Evolutionary conservation across 1,140 invertebrate genomes (phyloP).

Genomic region (Melanaphis sacchari): DNA sequence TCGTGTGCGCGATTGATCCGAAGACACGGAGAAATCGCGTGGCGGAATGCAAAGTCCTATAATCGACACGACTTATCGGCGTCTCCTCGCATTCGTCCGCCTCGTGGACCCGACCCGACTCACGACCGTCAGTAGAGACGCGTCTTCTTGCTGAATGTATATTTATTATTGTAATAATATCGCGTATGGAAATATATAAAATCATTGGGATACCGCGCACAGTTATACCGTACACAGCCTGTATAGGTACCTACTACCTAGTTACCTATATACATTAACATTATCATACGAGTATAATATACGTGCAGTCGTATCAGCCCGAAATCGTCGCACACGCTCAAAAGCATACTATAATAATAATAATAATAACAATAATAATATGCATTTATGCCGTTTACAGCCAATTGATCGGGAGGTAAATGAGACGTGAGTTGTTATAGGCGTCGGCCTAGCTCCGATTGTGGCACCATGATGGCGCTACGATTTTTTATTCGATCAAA

Average conservation of each 20-base stretch:
- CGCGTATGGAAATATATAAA: background rate
- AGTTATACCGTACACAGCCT: too few relatives aligned
- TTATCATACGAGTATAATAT: background rate
- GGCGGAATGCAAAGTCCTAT: slow-evolving; percentile 32
- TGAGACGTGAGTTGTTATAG: too few relatives aligned
- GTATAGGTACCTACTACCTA: too few relatives aligned
- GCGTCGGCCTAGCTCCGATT: too few relatives aligned
- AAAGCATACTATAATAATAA: background rate
- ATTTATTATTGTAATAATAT: background rate
- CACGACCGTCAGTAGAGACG: background rate
- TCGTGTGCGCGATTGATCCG: slow-evolving; percentile 51
- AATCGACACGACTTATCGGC: background rate
- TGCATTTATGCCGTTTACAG: too few relatives aligned
- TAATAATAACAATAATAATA: background rate
- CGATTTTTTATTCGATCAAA: too few relatives aligned
- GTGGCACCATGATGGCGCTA: too few relatives aligned
- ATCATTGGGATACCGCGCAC: too few relatives aligned
- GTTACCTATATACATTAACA: too few relatives aligned
- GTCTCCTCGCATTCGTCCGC: background rate
- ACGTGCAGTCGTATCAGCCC: background rate
- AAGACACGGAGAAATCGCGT: slow-evolving; percentile 45
- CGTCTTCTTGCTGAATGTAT: background rate
- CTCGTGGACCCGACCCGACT: too few relatives aligned
- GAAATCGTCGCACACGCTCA: background rate
- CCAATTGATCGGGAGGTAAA: too few relatives aligned